phyloP scores from a whole-genome alignment of 2,888 invertebrate genomes.

The Aphidius colemani region DNA sequence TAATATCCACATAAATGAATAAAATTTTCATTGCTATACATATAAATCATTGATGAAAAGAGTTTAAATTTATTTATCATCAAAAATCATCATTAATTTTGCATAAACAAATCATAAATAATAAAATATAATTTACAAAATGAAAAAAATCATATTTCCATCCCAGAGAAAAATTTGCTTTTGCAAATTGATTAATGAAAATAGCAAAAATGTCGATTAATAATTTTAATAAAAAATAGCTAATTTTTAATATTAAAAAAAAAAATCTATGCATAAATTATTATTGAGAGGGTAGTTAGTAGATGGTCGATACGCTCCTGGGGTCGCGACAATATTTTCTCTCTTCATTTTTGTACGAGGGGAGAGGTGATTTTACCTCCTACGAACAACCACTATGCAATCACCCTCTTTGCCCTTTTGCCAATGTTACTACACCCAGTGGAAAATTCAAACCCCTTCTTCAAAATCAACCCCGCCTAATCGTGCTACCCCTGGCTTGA shows the following conservation, averaged over 20 bases:
- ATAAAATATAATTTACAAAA: too few species aligned
- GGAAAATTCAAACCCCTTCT: slow-evolving; percentile 11
- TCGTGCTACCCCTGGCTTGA: slow-evolving; percentile 54
- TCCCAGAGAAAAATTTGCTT: too few species aligned
- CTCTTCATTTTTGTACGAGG: slow-evolving; percentile 49
- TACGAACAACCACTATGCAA: slow-evolving; percentile 23
- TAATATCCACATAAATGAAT: slow-evolving; percentile 9
- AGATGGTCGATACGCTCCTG: slow-evolving; percentile 56
- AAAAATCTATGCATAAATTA: too few species aligned
- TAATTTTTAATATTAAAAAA: too few species aligned
- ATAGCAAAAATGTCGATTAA: too few species aligned
- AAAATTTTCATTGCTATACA: not conserved
- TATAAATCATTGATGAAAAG: too few species aligned
- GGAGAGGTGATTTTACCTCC: slow-evolving; percentile 50
- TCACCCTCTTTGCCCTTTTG: slow-evolving; percentile 28
- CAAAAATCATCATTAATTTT: too few species aligned
- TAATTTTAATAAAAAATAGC: too few species aligned
- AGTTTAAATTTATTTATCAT: too few species aligned
- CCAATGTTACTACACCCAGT: slow-evolving; percentile 14
- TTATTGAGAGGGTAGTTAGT: slow-evolving; percentile 30
- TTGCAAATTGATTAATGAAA: too few species aligned
- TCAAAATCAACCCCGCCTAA: slow-evolving; percentile 50
- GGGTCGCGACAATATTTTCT: slow-evolving; percentile 55
- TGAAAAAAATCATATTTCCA: too few species aligned
- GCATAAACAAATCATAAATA: too few species aligned